phyloP scores from a whole-genome alignment of 2,797 vertebrate genomes.

The Gallinago solitaria region DNA sequence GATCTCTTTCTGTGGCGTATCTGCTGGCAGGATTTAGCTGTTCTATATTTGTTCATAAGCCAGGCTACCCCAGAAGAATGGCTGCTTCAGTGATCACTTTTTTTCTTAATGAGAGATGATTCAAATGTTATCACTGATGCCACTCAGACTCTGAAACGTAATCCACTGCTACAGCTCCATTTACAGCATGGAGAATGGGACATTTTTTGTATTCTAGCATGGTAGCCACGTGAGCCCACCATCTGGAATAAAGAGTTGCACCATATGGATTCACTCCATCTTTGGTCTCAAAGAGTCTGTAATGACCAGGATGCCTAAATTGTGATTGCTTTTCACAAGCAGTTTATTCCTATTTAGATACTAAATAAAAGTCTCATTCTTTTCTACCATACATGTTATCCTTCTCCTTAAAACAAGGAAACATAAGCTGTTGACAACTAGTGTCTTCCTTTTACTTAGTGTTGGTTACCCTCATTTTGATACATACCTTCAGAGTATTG shows the following conservation, averaged over 20 bases:
- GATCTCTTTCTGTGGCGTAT: neutral
- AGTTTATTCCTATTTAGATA: neutral
- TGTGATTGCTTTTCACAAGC: neutral
- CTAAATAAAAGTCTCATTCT: neutral
- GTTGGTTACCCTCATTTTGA: neutral
- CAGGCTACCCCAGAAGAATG: neutral
- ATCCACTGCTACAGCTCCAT: neutral
- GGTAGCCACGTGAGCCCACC: neutral
- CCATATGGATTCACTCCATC: neutral
- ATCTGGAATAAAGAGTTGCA: neutral
- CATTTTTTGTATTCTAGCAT: neutral
- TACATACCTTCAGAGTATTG: neutral
- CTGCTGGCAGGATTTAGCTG: neutral
- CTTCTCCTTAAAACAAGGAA: neutral
- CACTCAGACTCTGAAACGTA: neutral
- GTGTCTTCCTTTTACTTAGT: neutral
- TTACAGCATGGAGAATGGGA: neutral
- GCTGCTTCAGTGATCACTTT: neutral
- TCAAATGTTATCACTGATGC: neutral
- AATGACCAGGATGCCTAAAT: neutral
- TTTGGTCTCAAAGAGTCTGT: neutral
- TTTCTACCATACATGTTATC: neutral
- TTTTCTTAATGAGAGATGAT: neutral
- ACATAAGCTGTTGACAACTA: neutral
- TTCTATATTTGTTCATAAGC: neutral